A percentile compares a stretch with the other conserved stretches of the same genome.
Evolutionary conservation across 2,888 invertebrate species (phyloP).

Genomic region (Schizaphis graminum): DNA sequence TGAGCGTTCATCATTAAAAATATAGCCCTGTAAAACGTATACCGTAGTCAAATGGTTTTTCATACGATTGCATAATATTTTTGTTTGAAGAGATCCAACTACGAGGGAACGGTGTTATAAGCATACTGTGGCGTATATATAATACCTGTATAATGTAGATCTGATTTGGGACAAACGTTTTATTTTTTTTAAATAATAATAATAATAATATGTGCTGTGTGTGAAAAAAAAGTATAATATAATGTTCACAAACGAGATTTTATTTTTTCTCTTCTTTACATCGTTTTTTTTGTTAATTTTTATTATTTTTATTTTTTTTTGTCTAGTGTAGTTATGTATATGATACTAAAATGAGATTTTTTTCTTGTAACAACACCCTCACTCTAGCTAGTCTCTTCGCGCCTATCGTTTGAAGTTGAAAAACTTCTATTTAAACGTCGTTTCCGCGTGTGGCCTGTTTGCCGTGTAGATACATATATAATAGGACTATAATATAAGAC

Average conservation of each 20-base stretch:
- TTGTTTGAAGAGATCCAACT: background rate
- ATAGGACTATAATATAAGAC: background rate
- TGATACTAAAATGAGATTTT: slow-evolving; percentile 44
- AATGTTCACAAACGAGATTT: slow-evolving; percentile 29
- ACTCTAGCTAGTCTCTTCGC: background rate
- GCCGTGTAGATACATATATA: background rate
- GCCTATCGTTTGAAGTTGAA: slow-evolving; percentile 39
- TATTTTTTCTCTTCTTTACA: background rate
- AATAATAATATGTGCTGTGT: background rate
- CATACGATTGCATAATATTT: background rate
- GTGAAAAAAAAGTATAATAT: slow-evolving; percentile 1
- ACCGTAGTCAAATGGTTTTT: background rate
- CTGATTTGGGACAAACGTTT: background rate
- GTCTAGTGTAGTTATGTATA: background rate
- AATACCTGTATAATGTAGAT: slow-evolving; percentile 9
- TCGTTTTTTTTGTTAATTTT: background rate
- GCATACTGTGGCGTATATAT: background rate
- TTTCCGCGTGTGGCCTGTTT: slow-evolving; percentile 5
- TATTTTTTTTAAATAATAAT: background rate
- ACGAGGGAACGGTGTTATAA: background rate
- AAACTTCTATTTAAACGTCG: slow-evolving; percentile 27
- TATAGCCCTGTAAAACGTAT: background rate
- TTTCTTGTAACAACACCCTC: slow-evolving; percentile 15
- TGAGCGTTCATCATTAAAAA: background rate
- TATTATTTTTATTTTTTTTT: slow-evolving; percentile 15